Evolutionary conservation across 2,888 invertebrate species (phyloP).

Genomic region (Ophonus ardosiacus): DNA sequence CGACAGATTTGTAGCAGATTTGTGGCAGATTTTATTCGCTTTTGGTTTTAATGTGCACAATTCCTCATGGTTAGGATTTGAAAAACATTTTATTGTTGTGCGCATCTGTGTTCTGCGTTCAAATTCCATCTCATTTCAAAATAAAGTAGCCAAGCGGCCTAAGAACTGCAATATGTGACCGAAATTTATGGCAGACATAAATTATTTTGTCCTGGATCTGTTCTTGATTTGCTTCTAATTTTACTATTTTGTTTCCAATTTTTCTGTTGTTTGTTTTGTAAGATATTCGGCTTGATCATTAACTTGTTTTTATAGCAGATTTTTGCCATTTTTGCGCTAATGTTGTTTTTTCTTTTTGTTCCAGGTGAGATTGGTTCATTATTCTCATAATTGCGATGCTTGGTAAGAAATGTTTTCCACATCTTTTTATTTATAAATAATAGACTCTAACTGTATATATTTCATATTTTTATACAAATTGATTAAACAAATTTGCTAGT

Average conservation of each 20-base stretch:
- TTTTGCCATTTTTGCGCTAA: constrained; percentile 27
- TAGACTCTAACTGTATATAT: background rate
- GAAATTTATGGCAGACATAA: constrained; percentile 48
- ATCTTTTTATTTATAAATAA: background rate
- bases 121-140: constrained; percentile 44
- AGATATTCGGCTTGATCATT: constrained; percentile 14
- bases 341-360: constrained; percentile 20
- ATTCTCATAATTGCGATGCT: background rate
- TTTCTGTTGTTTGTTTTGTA: constrained; percentile 19
- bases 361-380: constrained; percentile 21
- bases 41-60: constrained; percentile 42
- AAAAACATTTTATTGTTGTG: constrained; percentile 48
- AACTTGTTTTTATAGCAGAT: constrained; percentile 15
- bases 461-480: background rate
- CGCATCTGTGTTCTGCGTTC: constrained; percentile 39
- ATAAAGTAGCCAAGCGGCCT: constrained; percentile 30
- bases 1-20: constrained; percentile 30
- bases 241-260: constrained; percentile 50
- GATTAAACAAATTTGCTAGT: background rate
- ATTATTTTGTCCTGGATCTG: constrained; percentile 53
- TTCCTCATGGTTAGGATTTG: constrained; percentile 37
- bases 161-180: constrained; percentile 40
- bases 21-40: constrained; percentile 27
- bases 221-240: constrained; percentile 48
- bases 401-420: background rate